These are phyloP conservation scores for Hapalemur alaotrensis DNA, from an alignment of 2,797 vertebrate genomes.

Conservation along the genomic window DNA sequence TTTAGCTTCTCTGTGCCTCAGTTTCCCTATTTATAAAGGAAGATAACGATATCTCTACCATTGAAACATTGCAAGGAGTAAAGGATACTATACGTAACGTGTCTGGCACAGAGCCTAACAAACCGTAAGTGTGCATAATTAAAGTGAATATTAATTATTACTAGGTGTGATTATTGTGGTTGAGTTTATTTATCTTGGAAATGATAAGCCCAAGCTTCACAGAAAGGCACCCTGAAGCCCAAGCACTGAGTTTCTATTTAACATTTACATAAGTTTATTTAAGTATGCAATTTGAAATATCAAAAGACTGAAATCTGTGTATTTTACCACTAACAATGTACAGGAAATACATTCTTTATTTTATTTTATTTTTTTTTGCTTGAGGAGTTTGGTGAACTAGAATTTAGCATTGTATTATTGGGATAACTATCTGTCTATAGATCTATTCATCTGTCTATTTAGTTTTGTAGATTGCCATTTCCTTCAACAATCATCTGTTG, in stretches of 20 bases:
- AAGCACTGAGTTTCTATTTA: background rate
- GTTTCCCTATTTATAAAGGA: background rate
- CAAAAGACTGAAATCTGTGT: background rate
- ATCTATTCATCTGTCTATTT: background rate
- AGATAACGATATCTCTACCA: background rate
- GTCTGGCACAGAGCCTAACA: background rate
- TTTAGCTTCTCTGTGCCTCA: background rate
- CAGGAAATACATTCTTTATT: background rate
- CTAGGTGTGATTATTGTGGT: background rate
- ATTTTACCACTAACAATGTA: background rate
- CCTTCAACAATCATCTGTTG: background rate
- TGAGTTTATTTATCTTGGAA: background rate
- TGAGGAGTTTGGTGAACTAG: background rate
- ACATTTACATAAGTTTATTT: background rate
- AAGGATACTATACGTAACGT: background rate
- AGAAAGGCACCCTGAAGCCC: background rate
- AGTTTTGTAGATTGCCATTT: background rate
- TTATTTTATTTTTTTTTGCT: background rate
- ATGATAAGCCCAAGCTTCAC: background rate
- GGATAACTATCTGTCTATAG: background rate
- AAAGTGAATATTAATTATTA: slow-evolving; percentile 15
- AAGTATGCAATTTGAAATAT: background rate
- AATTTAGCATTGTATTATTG: background rate
- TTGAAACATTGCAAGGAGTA: background rate
- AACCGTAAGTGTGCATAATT: background rate